These are phyloP conservation scores for Montipora capricornis DNA, from an alignment of 64 coral and sea anemone species.

Conservation along the genomic window DNA sequence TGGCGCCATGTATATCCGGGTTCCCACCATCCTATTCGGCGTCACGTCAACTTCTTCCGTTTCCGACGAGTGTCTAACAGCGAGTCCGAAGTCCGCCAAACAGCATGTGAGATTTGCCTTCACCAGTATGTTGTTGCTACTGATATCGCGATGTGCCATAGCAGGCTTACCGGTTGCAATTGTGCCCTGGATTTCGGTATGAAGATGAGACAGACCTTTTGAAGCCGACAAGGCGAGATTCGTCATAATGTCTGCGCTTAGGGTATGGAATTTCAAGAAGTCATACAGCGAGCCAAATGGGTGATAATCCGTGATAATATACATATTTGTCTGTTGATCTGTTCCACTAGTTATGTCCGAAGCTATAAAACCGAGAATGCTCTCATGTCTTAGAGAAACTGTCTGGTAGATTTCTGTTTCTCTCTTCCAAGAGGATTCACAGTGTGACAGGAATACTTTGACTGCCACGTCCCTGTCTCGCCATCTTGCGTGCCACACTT, in stretches of 20 bases:
- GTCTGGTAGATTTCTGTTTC: slow-evolving; percentile 96
- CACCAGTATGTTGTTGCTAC: slow-evolving; percentile 94
- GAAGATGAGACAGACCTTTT: slow-evolving; percentile 87
- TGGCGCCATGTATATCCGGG: slow-evolving; percentile 88
- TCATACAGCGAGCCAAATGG: slow-evolving; percentile 84
- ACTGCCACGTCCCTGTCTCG: slow-evolving; percentile 90
- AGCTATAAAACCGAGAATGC: slow-evolving; percentile 91
- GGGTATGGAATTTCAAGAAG: slow-evolving; percentile 74
- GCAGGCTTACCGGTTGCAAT: slow-evolving; percentile 74
- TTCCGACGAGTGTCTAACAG: slow-evolving; percentile 86
- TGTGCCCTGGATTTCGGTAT: slow-evolving; percentile 94
- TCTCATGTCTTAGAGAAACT: slow-evolving; percentile 85
- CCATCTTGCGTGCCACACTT: slow-evolving; percentile 90
- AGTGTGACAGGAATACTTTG: slow-evolving; percentile 93
- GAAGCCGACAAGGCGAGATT: slow-evolving; percentile 82
- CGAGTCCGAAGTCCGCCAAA: slow-evolving; percentile 98
- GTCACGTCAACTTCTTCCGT: slow-evolving; percentile 81
- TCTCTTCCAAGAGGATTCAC: slow-evolving; percentile 85
- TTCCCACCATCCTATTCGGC: slow-evolving; percentile 82
- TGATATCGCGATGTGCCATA: slow-evolving; percentile 97
- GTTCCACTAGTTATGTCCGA: slow-evolving; percentile 78
- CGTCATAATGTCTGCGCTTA: slow-evolving; percentile 72
- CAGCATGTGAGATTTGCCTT: slow-evolving; percentile 94
- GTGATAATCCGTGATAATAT: slow-evolving; percentile 95
- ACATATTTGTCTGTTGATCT: slow-evolving; percentile 91